Evolutionary conservation across 2,888 invertebrate species (phyloP), one percentile per base, ranked within the genome.

Genomic region (Drosophila buzzatii): DNA sequence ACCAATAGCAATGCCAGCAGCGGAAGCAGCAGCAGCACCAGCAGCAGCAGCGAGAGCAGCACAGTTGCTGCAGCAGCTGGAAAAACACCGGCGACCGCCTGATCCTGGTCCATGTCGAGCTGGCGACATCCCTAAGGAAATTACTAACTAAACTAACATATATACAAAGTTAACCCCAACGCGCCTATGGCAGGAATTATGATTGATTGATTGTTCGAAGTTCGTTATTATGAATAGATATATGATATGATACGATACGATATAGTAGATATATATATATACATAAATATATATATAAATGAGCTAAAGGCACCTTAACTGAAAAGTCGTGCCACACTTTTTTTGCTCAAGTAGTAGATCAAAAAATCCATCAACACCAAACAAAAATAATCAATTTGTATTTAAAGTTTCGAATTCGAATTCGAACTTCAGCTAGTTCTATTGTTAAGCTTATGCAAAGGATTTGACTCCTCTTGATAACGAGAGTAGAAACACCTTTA

Each of bases 81-180:
- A 33, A 84, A 90, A 27, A 81, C 91, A 12, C 81, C 91, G 27
- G 69, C 86, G 66, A 91, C 91, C 39, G 91, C 91, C 88, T 91
- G 91, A 91, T 91, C 92, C 82, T 91, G 91, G 91, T 91, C 84
- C 3, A 70, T 76, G 78, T 82, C 60, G 56, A 55, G 39, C 58
- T 49, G 76, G 39, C 74, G 88, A 63, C 78, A 77, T 56, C 64
- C 70, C 35, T 86, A 74, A 80, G 33, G 33, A 65, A 53, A 57
- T 12, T 53, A 12, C 14, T 61, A 33, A 65, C 69, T 78, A 63
- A 41, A 41, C 41, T 55, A 37, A 55, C 39, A 59, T 42, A 57
- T 53, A 73, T 72, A 79, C 75, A 84, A 84, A 75, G 81, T 78
- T 88, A 88, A 83, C 62, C 84, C 89, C 86, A 85, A 82, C 88